Evolutionary conservation across 2,888 invertebrate species (phyloP).

Genomic region (Agrotis exclamationis): DNA sequence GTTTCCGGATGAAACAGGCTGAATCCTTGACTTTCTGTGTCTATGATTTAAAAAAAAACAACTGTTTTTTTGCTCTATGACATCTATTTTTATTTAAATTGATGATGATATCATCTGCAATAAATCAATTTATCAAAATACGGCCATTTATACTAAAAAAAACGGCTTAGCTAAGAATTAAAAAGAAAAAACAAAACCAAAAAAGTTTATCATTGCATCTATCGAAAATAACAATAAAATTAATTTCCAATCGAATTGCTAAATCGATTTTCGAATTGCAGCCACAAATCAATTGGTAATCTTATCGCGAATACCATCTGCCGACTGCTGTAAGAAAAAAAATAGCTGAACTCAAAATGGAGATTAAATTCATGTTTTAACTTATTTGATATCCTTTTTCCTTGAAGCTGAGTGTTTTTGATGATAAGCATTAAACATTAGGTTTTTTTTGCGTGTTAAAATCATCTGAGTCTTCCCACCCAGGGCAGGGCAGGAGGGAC

Average conservation of each 20-base stretch:
- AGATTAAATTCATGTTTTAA: slow-evolving; percentile 46
- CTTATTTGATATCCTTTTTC: slow-evolving; percentile 16
- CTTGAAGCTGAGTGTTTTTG: slow-evolving; percentile 38
- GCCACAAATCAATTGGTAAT: slow-evolving; percentile 60
- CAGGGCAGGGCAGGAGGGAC: too few species aligned
- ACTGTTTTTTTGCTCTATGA: slow-evolving; percentile 3
- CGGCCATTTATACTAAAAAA: too few species aligned
- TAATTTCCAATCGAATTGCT: slow-evolving; percentile 45
- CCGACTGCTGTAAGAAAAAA: slow-evolving; percentile 27
- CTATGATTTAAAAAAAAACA: slow-evolving; percentile 40
- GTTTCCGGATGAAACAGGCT: slow-evolving; percentile 64
- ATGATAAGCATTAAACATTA: too few species aligned
- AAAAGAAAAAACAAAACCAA: slow-evolving; percentile 17
- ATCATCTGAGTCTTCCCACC: too few species aligned
- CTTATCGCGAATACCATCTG: slow-evolving; percentile 65
- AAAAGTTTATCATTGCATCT: slow-evolving; percentile 10
- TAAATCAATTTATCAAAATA: slow-evolving; percentile 7
- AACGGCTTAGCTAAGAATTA: too few species aligned
- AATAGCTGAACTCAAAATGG: slow-evolving; percentile 8
- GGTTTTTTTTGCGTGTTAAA: too few species aligned
- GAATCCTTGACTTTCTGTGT: slow-evolving; percentile 56
- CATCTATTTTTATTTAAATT: slow-evolving; percentile 1
- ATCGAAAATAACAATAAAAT: slow-evolving; percentile 49
- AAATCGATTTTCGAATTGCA: slow-evolving; percentile 58
- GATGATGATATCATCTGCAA: slow-evolving; percentile 8